phyloP scores from a whole-genome alignment of 2,888 invertebrate genomes.

The Eilema caniola region DNA sequence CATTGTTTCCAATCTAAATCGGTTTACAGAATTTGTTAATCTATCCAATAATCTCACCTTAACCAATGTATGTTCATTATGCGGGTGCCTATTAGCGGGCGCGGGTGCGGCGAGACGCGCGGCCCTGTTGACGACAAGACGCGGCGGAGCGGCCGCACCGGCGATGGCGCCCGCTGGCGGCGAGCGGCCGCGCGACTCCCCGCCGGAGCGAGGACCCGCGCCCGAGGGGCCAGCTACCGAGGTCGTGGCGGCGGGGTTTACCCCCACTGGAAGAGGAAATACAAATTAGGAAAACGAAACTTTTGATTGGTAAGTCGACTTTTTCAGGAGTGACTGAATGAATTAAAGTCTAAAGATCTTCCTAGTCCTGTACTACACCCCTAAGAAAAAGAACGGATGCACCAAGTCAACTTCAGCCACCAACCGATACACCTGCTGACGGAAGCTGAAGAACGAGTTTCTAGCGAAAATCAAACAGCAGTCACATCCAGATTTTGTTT shows the following conservation, averaged over 20 bases:
- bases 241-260: slow-evolving; percentile 26
- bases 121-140: slow-evolving; percentile 52
- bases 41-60: slow-evolving; percentile 62
- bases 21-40: too few relatives aligned
- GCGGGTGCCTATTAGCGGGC: slow-evolving; percentile 34
- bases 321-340: too few relatives aligned
- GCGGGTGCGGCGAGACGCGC: slow-evolving; percentile 39
- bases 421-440: too few relatives aligned
- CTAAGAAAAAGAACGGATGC: too few relatives aligned
- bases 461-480: too few relatives aligned
- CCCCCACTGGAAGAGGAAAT: slow-evolving; percentile 14
- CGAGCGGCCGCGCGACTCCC: slow-evolving; percentile 22
- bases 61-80: slow-evolving; percentile 77
- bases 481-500: too few relatives aligned
- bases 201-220: slow-evolving; percentile 12
- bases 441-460: too few relatives aligned
- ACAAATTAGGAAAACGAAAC: background rate
- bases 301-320: too few relatives aligned
- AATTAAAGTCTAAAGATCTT: too few relatives aligned
- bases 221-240: slow-evolving; percentile 33
- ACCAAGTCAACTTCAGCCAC: too few relatives aligned
- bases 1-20: too few relatives aligned
- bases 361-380: too few relatives aligned
- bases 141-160: slow-evolving; percentile 27
- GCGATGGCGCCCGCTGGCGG: slow-evolving; percentile 19